These are phyloP conservation scores for Heterocephalus glaber DNA, from an alignment of 2,113 vertebrate species.

Conservation along the genomic window DNA sequence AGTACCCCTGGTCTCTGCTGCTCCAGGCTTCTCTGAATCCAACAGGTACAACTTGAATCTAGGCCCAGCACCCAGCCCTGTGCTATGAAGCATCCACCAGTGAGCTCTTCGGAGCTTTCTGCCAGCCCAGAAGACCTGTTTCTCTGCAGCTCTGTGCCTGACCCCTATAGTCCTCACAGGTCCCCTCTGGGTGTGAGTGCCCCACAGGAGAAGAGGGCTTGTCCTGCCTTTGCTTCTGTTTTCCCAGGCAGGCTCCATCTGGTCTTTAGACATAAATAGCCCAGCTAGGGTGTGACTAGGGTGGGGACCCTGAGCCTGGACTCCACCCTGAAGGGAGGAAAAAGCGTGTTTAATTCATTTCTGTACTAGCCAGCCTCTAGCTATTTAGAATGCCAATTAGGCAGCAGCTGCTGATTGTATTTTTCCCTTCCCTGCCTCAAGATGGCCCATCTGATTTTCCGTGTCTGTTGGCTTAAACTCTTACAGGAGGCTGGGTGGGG, in stretches of 20 bases:
- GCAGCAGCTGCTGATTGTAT: constrained; percentile 57
- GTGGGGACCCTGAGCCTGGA: constrained; percentile 50
- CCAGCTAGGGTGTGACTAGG: constrained; percentile 53
- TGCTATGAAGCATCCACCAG: neutral
- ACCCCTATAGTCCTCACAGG: accelerated
- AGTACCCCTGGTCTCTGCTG: neutral
- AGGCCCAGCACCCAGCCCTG: neutral
- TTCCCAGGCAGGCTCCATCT: constrained; percentile 54
- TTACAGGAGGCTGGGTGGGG: constrained; percentile 64
- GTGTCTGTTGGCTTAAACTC: constrained; percentile 58
- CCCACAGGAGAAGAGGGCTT: neutral
- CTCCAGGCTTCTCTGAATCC: neutral
- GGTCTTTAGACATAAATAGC: constrained; percentile 66
- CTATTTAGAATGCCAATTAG: constrained; percentile 61
- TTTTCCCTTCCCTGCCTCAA: constrained; percentile 32
- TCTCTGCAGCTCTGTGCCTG: neutral
- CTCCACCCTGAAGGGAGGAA: constrained; percentile 53
- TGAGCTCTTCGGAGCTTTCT: accelerated
- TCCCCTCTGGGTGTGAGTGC: neutral
- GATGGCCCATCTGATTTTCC: constrained; percentile 39
- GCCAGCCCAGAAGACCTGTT: accelerated
- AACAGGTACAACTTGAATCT: neutral
- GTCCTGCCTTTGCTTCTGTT: neutral
- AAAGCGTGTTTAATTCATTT: constrained; percentile 57
- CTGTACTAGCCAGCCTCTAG: constrained; percentile 49